phyloP scores from a whole-genome alignment of 2,113 vertebrate genomes.

The Zosterops borbonicus region DNA sequence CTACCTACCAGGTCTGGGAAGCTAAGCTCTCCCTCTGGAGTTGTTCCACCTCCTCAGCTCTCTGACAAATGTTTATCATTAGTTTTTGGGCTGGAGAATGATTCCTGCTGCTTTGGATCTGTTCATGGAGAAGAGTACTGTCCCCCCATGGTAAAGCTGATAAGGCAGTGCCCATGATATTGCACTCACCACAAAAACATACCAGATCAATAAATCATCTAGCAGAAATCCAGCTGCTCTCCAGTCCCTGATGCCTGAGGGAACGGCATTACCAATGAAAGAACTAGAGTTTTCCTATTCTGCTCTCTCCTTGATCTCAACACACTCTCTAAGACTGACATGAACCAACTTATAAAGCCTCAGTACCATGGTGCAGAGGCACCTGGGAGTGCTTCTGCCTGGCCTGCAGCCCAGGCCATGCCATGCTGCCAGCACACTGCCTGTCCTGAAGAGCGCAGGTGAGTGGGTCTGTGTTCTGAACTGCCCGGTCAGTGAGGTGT shows the following conservation, averaged over 20 bases:
- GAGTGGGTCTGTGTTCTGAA: accelerated
- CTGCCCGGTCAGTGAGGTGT: accelerated
- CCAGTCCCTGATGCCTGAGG: background rate
- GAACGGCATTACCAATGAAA: background rate
- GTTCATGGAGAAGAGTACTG: background rate
- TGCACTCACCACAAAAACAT: background rate
- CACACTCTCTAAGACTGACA: background rate
- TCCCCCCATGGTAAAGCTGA: background rate
- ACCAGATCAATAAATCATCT: background rate
- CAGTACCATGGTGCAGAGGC: accelerated
- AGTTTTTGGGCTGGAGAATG: background rate
- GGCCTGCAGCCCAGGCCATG: background rate
- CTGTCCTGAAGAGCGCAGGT: background rate
- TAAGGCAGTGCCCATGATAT: background rate
- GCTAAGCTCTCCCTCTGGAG: background rate
- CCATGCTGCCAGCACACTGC: accelerated
- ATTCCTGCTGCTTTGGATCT: background rate
- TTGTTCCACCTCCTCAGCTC: background rate
- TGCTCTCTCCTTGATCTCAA: background rate
- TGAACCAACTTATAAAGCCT: accelerated
- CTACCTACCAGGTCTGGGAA: background rate
- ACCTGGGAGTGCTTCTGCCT: background rate
- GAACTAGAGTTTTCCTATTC: background rate
- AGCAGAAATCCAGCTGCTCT: background rate
- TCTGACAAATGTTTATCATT: background rate